A percentile compares a stretch with the other conserved stretches of the same genome.
These are phyloP conservation scores for Drosophila melanica DNA, from an alignment of 1,140 invertebrate species.

Conservation along the genomic window DNA sequence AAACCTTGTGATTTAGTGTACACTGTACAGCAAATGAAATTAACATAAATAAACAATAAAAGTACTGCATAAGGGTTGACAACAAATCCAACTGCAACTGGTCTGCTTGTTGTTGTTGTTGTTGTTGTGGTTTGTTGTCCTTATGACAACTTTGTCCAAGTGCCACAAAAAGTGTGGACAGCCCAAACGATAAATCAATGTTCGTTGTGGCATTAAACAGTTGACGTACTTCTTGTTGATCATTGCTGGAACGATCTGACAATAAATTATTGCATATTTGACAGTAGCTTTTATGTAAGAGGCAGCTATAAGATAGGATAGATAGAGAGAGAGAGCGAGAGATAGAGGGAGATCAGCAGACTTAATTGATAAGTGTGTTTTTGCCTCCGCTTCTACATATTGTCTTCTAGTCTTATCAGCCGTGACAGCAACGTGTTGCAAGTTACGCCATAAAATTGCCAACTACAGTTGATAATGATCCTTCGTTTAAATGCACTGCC, in stretches of 20 bases:
- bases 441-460: slow-evolving; percentile 74
- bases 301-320: slow-evolving; percentile 10
- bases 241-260: slow-evolving; percentile 63
- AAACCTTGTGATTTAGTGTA: slow-evolving; percentile 28
- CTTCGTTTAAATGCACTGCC: not conserved
- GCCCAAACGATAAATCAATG: slow-evolving; percentile 68
- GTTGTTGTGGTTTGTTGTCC: slow-evolving; percentile 50
- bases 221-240: slow-evolving; percentile 63
- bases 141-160: slow-evolving; percentile 76
- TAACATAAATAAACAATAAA: slow-evolving; percentile 78
- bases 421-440: slow-evolving; percentile 73
- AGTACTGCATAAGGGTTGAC: slow-evolving; percentile 61
- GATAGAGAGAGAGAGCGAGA: not conserved
- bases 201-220: slow-evolving; percentile 42
- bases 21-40: slow-evolving; percentile 33
- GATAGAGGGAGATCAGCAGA: slow-evolving; percentile 21
- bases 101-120: slow-evolving; percentile 33
- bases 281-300: slow-evolving; percentile 58
- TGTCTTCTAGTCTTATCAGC: slow-evolving; percentile 34
- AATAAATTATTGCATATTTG: slow-evolving; percentile 79
- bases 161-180: slow-evolving; percentile 69
- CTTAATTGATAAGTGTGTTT: slow-evolving; percentile 69
- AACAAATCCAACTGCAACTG: slow-evolving; percentile 29
- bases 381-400: not conserved
- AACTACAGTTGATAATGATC: slow-evolving; percentile 60